Conservation (phyloP, 1,140 invertebrate species). For the Cryptotermes secundus region DNA sequence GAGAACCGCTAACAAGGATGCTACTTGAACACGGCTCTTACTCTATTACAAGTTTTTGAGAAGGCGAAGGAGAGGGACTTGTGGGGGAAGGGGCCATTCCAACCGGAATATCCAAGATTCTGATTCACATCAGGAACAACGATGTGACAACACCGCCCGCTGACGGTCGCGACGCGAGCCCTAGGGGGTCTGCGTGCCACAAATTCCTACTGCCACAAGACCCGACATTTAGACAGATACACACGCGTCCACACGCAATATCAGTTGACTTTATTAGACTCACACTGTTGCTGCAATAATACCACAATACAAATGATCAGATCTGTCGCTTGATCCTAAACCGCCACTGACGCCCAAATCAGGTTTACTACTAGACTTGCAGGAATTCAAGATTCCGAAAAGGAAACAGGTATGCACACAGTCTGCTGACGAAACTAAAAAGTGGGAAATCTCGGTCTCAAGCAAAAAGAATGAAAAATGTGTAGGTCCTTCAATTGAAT, state of each 20-base stretch:
- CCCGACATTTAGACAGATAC: conserved; percentile 10
- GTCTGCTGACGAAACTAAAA: too few species aligned
- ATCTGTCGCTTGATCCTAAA: not conserved
- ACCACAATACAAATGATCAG: not conserved
- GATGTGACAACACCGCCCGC: conserved; percentile 15
- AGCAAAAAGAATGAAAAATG: too few species aligned
- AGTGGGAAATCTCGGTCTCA: too few species aligned
- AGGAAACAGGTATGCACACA: too few species aligned
- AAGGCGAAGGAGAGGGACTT: not conserved
- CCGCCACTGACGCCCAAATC: not conserved
- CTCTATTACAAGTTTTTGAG: not conserved
- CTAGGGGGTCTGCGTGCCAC: conserved; percentile 4
- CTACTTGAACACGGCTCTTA: not conserved
- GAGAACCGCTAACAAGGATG: not conserved
- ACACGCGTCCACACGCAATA: not conserved
- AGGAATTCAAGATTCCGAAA: too few species aligned
- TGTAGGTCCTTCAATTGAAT: too few species aligned
- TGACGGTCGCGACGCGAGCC: not conserved
- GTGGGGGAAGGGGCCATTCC: not conserved
- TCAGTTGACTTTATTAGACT: not conserved
- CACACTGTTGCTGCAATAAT: not conserved
- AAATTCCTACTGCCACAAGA: not conserved
- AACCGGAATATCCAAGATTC: not conserved
- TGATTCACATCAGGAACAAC: not conserved
- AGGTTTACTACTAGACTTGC: too few species aligned